Evolutionary conservation across 2,797 vertebrate species (phyloP).

Genomic region (Pogoniulus pusillus): DNA sequence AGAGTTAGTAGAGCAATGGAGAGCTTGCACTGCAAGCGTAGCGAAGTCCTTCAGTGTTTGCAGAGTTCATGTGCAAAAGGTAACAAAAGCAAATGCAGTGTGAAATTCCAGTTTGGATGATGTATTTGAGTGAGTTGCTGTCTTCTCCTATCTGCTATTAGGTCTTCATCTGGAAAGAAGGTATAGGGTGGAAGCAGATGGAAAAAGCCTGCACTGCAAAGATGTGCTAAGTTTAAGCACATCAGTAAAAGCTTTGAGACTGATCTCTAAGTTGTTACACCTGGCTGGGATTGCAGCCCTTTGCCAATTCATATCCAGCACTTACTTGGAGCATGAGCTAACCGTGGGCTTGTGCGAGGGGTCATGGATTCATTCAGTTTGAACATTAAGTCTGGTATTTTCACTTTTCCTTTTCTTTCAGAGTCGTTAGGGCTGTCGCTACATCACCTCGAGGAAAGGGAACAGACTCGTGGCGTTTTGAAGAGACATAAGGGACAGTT

Average conservation of each 20-base stretch:
- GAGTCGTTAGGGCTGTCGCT: slow-evolving; percentile 5
- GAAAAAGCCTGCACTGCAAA: slow-evolving; percentile 16
- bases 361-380: slow-evolving; percentile 12
- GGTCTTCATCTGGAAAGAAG: not conserved
- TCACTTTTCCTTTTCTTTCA: not conserved
- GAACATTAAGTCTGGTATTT: slow-evolving; percentile 15
- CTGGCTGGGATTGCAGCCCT: not conserved
- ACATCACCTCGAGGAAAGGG: slow-evolving; percentile 49
- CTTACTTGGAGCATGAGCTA: slow-evolving; percentile 32
- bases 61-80: not conserved
- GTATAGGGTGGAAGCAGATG: not conserved
- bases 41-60: not conserved
- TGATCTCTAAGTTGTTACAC: not conserved
- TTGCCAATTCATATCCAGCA: not conserved
- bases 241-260: not conserved
- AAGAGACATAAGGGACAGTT: slow-evolving; percentile 2
- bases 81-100: not conserved
- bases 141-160: not conserved
- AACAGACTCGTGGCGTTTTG: slow-evolving; percentile 51
- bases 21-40: not conserved
- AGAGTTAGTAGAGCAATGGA: not conserved
- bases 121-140: not conserved
- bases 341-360: slow-evolving; percentile 1
- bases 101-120: slow-evolving; percentile 1
- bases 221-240: slow-evolving; percentile 10